Evolutionary conservation across 2,113 vertebrate species (phyloP).

Genomic region (Phrynosoma platyrhinos): DNA sequence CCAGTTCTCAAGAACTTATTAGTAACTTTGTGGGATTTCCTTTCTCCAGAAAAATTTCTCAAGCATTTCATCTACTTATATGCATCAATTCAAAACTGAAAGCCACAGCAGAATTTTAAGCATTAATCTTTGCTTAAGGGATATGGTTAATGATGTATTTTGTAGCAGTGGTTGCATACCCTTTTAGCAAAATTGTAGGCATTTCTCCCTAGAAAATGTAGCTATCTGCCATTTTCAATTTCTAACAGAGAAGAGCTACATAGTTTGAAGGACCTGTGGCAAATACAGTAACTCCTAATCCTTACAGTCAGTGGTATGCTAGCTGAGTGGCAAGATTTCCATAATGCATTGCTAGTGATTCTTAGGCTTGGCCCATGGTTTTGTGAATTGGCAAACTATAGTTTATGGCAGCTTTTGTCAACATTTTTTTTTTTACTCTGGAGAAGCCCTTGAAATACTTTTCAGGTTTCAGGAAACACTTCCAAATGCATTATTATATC

Average conservation of each 20-base stretch:
- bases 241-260: background rate
- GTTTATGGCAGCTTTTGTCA: background rate
- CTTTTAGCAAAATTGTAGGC: background rate
- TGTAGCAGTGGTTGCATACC: background rate
- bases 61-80: constrained; percentile 43
- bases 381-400: background rate
- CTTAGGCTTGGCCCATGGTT: background rate
- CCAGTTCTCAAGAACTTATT: constrained; percentile 48
- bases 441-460: too few species aligned
- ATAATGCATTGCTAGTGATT: background rate
- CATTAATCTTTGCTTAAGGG: constrained; percentile 47
- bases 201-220: background rate
- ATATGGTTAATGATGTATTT: constrained; percentile 57
- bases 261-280: background rate
- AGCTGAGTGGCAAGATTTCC: background rate
- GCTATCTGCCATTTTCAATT: background rate
- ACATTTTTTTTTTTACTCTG: too few species aligned
- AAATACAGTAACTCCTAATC: constrained; percentile 1
- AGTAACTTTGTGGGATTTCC: constrained; percentile 43
- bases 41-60: constrained; percentile 55
- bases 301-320: background rate
- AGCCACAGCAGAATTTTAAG: constrained; percentile 55
- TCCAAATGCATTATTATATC: too few species aligned
- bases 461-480: too few species aligned
- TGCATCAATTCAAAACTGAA: constrained; percentile 49